Evolutionary conservation across 2,113 vertebrate genomes (phyloP), one percentile per base, ranked within the genome.

Genomic region (Thamnophis sirtalis): DNA sequence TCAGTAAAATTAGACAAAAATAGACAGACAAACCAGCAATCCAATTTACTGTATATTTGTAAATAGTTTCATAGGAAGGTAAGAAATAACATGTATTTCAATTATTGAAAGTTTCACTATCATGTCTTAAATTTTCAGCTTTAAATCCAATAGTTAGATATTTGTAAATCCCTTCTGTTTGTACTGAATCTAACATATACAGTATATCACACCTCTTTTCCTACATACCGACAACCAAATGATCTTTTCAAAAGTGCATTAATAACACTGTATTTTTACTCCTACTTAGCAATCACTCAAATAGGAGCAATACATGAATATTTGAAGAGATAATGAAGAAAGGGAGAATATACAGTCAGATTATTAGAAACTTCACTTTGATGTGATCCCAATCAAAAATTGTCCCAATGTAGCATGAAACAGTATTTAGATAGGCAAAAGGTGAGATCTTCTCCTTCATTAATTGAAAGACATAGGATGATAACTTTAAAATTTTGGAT

Each of bases 51-150:
- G 73, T 80, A 80, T 80, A 9, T 80, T 17, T 43, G 33, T 43
- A 68, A 68, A 68, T n/a, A 43, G 17, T 80, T 80, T 80, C 33
- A 6, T 80, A 43, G 73, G 73, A 80, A 50, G 28, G 28, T 17
- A 28, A 89, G 15, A 48, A 9, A 88, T 9, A 24, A 28, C 92
- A 22, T 88, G 5, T 91, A 33, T 10, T 68, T 51, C 51, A 0
- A n/a, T 90, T 91, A 26, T 91, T 54, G 17, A 54, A 86, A 8
- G 0, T 11, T 56, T 58, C 26, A 54, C 11, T 91, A 89, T 0
- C 0, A 53, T 87, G 53, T 22, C 0, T 0, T 68, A 54, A 87
- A 63, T 49, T 0, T 0, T 88, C 55, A 54, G 0, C 0, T 15
- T n/a, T 63, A 90, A 92, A 84, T 9, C 38, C 89, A 92, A 26